phyloP scores from a whole-genome alignment of 2,888 invertebrate genomes.

The Cryptocephalus primarius region DNA sequence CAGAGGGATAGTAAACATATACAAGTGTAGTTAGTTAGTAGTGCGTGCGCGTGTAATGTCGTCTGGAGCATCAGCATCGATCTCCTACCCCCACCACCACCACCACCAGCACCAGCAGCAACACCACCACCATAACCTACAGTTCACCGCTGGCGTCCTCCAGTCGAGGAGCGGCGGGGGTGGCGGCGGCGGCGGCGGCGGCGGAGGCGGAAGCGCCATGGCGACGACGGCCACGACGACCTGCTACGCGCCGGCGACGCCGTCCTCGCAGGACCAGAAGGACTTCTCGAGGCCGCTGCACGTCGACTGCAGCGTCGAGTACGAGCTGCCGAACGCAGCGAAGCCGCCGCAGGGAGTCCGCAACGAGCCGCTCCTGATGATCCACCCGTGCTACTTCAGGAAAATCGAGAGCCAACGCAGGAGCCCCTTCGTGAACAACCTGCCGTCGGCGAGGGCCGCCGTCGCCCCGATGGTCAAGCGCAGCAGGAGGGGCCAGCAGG shows the following conservation, averaged over 20 bases:
- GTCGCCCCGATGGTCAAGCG: slow-evolving; percentile 15
- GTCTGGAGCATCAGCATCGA: slow-evolving; percentile 29
- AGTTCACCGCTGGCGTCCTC: too few relatives aligned
- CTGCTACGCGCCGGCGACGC: slow-evolving; percentile 32
- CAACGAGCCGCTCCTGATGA: slow-evolving; percentile 78
- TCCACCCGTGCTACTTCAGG: slow-evolving; percentile 81
- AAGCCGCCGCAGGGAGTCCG: slow-evolving; percentile 76
- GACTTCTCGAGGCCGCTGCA: slow-evolving; percentile 79
- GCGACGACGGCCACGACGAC: slow-evolving; percentile 36
- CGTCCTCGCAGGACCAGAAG: slow-evolving; percentile 41
- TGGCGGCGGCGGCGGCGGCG: slow-evolving; percentile 28
- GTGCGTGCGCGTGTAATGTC: not conserved
- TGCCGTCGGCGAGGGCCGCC: slow-evolving; percentile 42
- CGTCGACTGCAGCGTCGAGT: slow-evolving; percentile 86
- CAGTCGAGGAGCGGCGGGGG: slow-evolving; percentile 13
- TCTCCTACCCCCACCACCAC: slow-evolving; percentile 37
- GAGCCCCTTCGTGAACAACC: slow-evolving; percentile 74
- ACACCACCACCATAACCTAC: not conserved
- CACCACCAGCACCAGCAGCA: slow-evolving; percentile 4
- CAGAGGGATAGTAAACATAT: too few relatives aligned
- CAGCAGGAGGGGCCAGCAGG: slow-evolving; percentile 21
- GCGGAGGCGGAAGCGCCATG: slow-evolving; percentile 28
- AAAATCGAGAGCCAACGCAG: slow-evolving; percentile 75
- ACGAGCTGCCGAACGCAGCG: slow-evolving; percentile 81
- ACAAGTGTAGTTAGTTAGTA: too few relatives aligned